A percentile compares a stretch with the other conserved stretches of the same genome.
phyloP scores from a whole-genome alignment of 1,140 invertebrate genomes.

The Luehdorfia chinensis region DNA sequence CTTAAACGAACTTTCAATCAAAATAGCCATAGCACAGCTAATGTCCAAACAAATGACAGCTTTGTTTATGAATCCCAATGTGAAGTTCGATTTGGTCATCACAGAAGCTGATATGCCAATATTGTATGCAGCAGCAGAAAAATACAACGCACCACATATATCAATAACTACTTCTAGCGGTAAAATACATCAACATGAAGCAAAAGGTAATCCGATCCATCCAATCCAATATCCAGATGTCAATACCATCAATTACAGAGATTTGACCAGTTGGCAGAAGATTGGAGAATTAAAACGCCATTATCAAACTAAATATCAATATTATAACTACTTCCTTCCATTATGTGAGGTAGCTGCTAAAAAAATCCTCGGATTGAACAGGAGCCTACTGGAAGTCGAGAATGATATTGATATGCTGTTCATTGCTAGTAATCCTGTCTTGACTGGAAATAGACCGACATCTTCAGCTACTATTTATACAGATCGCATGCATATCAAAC shows the following conservation, averaged over 20 bases:
- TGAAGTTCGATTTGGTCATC: conserved; percentile 64
- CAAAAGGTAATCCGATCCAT: conserved; percentile 57
- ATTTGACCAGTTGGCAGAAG: conserved; percentile 52
- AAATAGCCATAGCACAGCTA: conserved; percentile 56
- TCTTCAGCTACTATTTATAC: conserved; percentile 73
- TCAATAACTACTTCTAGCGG: conserved; percentile 56
- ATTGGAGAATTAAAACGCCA: conserved; percentile 48
- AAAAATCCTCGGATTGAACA: conserved; percentile 52
- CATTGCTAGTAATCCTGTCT: conserved; percentile 44
- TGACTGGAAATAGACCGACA: conserved; percentile 57
- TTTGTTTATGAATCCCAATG: conserved; percentile 53
- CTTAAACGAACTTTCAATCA: conserved; percentile 49
- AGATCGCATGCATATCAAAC: conserved; percentile 76
- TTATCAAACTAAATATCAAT: conserved; percentile 49
- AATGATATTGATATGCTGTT: conserved; percentile 63
- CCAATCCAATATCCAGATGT: conserved; percentile 59
- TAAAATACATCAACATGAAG: conserved; percentile 58
- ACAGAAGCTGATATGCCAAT: conserved; percentile 66
- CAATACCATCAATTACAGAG: conserved; percentile 47
- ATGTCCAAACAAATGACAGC: conserved; percentile 59
- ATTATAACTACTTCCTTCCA: conserved; percentile 56
- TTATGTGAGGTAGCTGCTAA: conserved; percentile 53
- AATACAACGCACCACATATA: conserved; percentile 59
- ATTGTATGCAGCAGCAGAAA: conserved; percentile 62
- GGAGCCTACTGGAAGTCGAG: conserved; percentile 53